phyloP scores from a whole-genome alignment of 2,797 vertebrate species.

The Synanceia verrucosa region DNA sequence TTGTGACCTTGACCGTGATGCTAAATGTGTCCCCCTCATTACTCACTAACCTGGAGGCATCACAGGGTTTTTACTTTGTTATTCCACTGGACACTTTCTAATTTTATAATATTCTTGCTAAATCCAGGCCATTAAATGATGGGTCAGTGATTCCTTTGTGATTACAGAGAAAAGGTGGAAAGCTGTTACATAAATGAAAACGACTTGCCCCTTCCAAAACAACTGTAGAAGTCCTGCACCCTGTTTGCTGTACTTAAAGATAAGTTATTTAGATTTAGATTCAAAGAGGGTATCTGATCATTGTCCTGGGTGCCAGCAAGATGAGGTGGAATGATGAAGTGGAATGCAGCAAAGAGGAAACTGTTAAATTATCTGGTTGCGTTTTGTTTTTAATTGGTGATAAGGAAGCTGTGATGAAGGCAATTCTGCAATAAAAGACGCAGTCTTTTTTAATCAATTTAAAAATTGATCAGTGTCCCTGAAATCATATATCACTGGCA shows the following conservation, averaged over 20 bases:
- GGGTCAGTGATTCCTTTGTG: slow-evolving; percentile 12
- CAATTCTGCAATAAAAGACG: not conserved
- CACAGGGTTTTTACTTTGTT: not conserved
- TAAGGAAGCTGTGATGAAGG: not conserved
- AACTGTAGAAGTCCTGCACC: not conserved
- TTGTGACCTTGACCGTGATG: not conserved
- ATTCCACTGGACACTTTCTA: not conserved
- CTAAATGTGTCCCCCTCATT: not conserved
- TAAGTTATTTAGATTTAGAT: not conserved
- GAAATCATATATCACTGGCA: not conserved
- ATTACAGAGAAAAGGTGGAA: slow-evolving; percentile 4
- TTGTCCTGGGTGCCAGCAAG: not conserved
- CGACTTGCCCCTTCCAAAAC: not conserved
- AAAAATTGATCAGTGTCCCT: not conserved
- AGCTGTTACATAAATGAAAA: slow-evolving; percentile 10
- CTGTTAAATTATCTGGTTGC: slow-evolving; percentile 35
- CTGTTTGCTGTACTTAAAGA: not conserved
- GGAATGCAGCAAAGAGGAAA: slow-evolving; percentile 46
- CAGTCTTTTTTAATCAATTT: not conserved
- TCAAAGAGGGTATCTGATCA: not conserved
- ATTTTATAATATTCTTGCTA: slow-evolving; percentile 18
- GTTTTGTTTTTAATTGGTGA: slow-evolving; percentile 11
- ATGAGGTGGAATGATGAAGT: slow-evolving; percentile 2
- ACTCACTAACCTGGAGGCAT: not conserved
- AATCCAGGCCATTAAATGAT: slow-evolving; percentile 2